phyloP scores from a whole-genome alignment of 2,888 invertebrate genomes.

The Spilarctia lutea region DNA sequence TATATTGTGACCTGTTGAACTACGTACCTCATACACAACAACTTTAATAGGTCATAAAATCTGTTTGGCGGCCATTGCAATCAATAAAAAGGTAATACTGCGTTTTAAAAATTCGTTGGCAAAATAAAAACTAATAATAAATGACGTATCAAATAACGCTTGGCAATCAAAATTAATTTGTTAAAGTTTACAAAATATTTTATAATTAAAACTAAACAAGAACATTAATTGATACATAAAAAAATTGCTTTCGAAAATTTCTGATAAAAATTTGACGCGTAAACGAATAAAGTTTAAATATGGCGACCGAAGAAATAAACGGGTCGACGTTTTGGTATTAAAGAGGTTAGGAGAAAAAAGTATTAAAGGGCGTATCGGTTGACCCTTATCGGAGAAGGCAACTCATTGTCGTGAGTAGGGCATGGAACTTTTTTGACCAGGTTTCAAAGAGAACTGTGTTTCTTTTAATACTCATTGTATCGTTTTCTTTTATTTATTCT shows the following conservation, averaged over 20 bases:
- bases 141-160: conserved; percentile 7
- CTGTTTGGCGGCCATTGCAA: conserved; percentile 5
- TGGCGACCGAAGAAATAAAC: conserved; percentile 31
- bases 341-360: conserved; percentile 45
- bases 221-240: conserved; percentile 13
- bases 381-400: conserved; percentile 65
- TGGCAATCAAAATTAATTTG: conserved; percentile 6
- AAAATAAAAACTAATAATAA: conserved; percentile 10
- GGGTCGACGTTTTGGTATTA: conserved; percentile 31
- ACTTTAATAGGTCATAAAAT: conserved; percentile 22
- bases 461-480: conserved; percentile 23
- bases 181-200: not conserved
- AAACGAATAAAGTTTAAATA: conserved; percentile 34
- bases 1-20: conserved; percentile 47
- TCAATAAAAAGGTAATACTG: conserved; percentile 9
- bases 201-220: conserved; percentile 13
- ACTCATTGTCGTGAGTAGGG: conserved; percentile 51
- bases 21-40: conserved; percentile 32
- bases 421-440: conserved; percentile 54
- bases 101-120: conserved; percentile 5
- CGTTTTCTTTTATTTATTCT: conserved; percentile 12
- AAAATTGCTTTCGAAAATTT: conserved; percentile 1
- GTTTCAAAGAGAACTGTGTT: conserved; percentile 39
- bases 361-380: conserved; percentile 58
- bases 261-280: conserved; percentile 29